These are phyloP conservation scores for Leuctra nigra DNA, from an alignment of 2,888 invertebrate genomes.

Conservation along the genomic window DNA sequence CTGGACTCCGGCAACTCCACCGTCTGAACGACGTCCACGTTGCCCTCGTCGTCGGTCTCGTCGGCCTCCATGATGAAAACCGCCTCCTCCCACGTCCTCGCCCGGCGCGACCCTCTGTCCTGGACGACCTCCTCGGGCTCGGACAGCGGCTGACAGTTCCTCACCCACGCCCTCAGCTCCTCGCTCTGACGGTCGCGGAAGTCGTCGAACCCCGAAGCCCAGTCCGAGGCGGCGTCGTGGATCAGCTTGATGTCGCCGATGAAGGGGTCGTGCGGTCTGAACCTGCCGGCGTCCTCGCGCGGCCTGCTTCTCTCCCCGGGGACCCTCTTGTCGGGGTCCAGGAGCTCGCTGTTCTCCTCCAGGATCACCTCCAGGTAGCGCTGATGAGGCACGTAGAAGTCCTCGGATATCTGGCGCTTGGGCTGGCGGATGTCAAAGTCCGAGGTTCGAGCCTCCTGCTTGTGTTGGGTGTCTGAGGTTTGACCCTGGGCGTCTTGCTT, in stretches of 20 bases:
- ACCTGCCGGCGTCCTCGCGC: not conserved
- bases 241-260: constrained; percentile 14
- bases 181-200: constrained; percentile 4
- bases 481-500: constrained; percentile 30
- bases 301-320: not conserved
- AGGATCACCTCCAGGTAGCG: constrained; percentile 29
- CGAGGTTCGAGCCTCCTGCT: not conserved
- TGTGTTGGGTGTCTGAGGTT: not conserved
- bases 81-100: not conserved
- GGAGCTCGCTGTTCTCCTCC: constrained; percentile 33
- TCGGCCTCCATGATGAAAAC: constrained; percentile 11
- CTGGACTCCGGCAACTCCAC: constrained; percentile 34
- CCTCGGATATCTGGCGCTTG: constrained; percentile 8
- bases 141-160: not conserved
- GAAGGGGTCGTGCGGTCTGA: not conserved
- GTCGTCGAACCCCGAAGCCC: not conserved
- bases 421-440: not conserved
- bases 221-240: not conserved
- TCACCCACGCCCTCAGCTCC: constrained; percentile 7
- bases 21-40: constrained; percentile 24
- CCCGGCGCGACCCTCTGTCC: not conserved
- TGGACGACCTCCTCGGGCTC: not conserved
- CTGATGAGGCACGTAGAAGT: constrained; percentile 25
- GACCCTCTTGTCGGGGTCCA: constrained; percentile 29
- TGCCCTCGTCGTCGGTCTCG: constrained; percentile 1